phyloP scores from a whole-genome alignment of 2,797 vertebrate genomes.

The Spinus olivaceus region DNA sequence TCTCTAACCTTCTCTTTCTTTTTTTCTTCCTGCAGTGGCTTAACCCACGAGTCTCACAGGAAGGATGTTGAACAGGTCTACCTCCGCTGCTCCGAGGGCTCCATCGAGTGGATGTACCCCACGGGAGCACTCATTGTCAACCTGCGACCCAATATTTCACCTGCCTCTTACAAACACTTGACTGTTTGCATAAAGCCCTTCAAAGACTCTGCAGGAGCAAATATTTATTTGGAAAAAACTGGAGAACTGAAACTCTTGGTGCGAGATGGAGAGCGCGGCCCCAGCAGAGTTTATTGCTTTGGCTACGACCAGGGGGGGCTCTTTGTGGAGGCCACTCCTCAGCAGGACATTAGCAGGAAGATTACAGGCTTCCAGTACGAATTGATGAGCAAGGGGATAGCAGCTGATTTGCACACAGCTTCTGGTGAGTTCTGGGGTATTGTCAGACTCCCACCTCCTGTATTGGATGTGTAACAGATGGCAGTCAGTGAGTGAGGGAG shows the following conservation, averaged over 20 bases:
- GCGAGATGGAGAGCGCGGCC: conserved; percentile 80
- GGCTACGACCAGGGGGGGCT: conserved; percentile 87
- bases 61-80: conserved; percentile 99
- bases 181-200: conserved; percentile 94
- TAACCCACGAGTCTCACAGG: conserved; percentile 91
- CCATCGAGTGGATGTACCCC: conserved; percentile 96
- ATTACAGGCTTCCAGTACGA: conserved; percentile 95
- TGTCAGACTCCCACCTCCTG: neutral
- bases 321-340: conserved; percentile 91
- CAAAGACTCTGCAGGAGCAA: conserved; percentile 87
- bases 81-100: conserved; percentile 91
- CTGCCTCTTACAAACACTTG: conserved; percentile 79
- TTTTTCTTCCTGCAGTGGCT: conserved; percentile 77
- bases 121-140: conserved; percentile 96
- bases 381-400: conserved; percentile 80
- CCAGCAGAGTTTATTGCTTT: conserved; percentile 86
- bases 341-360: conserved; percentile 91
- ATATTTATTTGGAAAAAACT: conserved; percentile 94
- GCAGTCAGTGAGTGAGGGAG: neutral
- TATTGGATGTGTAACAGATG: neutral
- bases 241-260: conserved; percentile 91
- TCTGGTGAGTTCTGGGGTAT: conserved; percentile 79
- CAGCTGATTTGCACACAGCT: conserved; percentile 75
- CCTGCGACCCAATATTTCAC: conserved; percentile 88
- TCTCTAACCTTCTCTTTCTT: conserved; percentile 4